phyloP scores from a whole-genome alignment of 2,113 vertebrate species.

The Melanotaenia duboulayi region DNA sequence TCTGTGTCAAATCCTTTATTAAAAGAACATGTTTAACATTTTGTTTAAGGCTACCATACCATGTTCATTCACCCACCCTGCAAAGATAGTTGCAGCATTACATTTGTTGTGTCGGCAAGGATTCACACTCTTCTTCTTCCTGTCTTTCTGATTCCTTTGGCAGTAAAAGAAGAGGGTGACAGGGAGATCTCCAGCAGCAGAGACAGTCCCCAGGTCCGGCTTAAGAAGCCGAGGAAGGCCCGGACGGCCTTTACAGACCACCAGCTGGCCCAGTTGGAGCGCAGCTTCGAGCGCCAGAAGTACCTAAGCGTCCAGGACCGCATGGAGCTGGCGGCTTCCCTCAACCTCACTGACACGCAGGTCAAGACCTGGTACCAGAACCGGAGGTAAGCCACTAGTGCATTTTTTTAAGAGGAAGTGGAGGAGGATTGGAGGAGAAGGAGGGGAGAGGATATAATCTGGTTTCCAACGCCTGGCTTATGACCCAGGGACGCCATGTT shows the following conservation, averaged over 20 bases:
- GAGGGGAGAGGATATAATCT: background rate
- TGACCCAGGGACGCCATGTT: conserved; percentile 53
- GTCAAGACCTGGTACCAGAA: conserved; percentile 99
- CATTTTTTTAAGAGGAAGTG: background rate
- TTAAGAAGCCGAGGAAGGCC: conserved; percentile 98
- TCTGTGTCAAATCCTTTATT: background rate
- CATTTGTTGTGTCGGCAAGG: background rate
- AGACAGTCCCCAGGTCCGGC: conserved; percentile 94
- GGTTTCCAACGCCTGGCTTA: conserved; percentile 46
- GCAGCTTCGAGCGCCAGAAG: conserved; percentile 97
- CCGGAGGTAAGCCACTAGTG: conserved; percentile 86
- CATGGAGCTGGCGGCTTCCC: conserved; percentile 98
- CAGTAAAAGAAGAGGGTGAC: conserved; percentile 98
- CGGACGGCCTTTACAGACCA: conserved; percentile 99
- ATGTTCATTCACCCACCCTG: no score
- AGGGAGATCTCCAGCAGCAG: conserved; percentile 97
- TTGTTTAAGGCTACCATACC: no score
- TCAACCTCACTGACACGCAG: conserved; percentile 99
- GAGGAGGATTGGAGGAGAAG: background rate
- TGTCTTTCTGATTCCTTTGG: background rate
- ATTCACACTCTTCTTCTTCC: background rate
- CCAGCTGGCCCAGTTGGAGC: conserved; percentile 97
- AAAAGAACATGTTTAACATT: background rate
- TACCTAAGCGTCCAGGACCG: conserved; percentile 98
- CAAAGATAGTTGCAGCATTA: background rate